Conservation (phyloP, 2,888 invertebrate species). For the Buathra laborator region DNA sequence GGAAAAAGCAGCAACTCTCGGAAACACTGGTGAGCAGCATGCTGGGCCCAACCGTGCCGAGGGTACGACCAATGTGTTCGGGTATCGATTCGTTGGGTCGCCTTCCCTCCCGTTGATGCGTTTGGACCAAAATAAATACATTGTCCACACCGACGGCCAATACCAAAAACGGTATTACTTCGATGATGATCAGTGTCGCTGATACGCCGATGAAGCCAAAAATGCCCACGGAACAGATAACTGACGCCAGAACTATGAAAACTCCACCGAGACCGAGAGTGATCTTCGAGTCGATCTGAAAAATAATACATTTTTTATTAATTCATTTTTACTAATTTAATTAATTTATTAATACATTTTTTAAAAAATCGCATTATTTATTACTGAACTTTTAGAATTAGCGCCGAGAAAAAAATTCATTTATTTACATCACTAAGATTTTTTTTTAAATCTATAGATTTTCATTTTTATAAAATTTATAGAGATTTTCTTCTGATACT, state of each 20-base stretch:
- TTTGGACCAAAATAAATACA: constrained; percentile 99
- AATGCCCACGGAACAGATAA: constrained; percentile 96
- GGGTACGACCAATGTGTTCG: constrained; percentile 95
- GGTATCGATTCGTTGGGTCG: constrained; percentile 92
- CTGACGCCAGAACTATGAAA: constrained; percentile 96
- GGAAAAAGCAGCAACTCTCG: constrained; percentile 98
- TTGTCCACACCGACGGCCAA: constrained; percentile 99
- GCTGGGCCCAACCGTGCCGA: constrained; percentile 98
- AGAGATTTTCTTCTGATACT: not conserved
- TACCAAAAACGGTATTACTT: constrained; percentile 99
- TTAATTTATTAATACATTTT: not conserved
- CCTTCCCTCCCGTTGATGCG: constrained; percentile 93
- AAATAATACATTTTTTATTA: constrained; percentile 40
- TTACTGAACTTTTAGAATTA: no score
- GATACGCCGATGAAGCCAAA: constrained; percentile 96
- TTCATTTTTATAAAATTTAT: not conserved
- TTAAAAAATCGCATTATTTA: not conserved
- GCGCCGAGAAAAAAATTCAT: no score
- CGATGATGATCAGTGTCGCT: constrained; percentile 98
- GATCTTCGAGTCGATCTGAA: constrained; percentile 96
- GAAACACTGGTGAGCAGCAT: constrained; percentile 98
- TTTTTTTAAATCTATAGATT: no score
- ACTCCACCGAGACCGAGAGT: constrained; percentile 98
- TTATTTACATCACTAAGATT: no score
- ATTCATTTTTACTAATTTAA: no score